A percentile compares a stretch with the other conserved stretches of the same genome.
Evolutionary conservation across 53 echinoderm and acorn worm species (phyloP).

Genomic region (Mesocentrotus franciscanus): DNA sequence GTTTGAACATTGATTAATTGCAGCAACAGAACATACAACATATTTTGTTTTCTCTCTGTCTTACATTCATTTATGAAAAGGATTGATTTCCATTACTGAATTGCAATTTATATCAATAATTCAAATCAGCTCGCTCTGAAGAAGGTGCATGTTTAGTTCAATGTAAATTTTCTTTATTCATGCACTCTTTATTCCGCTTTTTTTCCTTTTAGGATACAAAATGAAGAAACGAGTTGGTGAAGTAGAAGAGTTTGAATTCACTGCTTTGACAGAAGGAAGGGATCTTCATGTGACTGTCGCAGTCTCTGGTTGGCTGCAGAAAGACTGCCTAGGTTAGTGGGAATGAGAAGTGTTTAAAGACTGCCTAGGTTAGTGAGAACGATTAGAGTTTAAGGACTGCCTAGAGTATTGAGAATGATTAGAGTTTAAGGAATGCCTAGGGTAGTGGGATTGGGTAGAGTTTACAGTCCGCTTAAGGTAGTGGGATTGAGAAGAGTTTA

Average conservation of each 20-base stretch:
- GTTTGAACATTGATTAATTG: no score
- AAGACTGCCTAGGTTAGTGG: constrained; percentile 82
- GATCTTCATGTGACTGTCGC: constrained; percentile 88
- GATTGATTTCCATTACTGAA: no score
- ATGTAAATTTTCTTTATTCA: no score
- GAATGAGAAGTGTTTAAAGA: not conserved
- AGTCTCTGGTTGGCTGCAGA: constrained; percentile 94
- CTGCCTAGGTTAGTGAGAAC: not conserved
- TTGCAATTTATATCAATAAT: no score
- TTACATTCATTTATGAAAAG: no score
- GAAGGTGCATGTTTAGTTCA: no score
- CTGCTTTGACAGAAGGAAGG: constrained; percentile 77
- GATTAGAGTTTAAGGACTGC: not conserved
- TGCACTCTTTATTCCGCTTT: not conserved
- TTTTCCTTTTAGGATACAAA: constrained; percentile 80
- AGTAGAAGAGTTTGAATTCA: constrained; percentile 94
- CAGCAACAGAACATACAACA: no score
- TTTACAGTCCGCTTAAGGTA: no score
- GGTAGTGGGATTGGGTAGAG: no score
- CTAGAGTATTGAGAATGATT: not conserved
- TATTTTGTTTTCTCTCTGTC: no score
- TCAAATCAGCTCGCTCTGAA: no score
- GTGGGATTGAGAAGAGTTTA: no score
- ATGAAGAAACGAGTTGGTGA: constrained; percentile 97
- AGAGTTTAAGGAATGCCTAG: not conserved